Base-by-base conservation (phyloP, 2,797 vertebrate genomes). In the Denticeps clupeoides region DNA sequence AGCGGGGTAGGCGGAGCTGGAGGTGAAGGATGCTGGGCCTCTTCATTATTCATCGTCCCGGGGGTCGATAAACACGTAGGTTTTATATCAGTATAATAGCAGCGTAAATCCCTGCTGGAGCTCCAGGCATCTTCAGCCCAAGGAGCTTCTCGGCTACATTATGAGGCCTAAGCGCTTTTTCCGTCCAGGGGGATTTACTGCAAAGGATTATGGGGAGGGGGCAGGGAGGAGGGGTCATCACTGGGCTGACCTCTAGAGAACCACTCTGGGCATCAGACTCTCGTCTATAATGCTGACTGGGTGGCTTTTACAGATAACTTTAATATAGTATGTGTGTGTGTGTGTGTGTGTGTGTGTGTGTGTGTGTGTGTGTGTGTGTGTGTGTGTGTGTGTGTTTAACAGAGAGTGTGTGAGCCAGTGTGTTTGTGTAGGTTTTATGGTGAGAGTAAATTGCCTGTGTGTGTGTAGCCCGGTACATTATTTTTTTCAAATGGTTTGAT, bases 11-110 rank as follows among this genome's bases (percentile, higher is more conserved):
- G 32, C 19, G 10, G 41, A 26, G 41, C 16, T 19, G 13, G 26
- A 21, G 13, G 15, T 23, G 16, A 12, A 22, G 7, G 19, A 8
- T 24, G 35, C n/a, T n/a, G n/a, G 11, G 9, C 15, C 18, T 41
- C 10, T 68, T 56, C 53, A 65, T 62, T 80, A 73, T 88, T 69
- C 81, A 82, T 74, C 67, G 61, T 72, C 64, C 74, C 42, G 60
- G 53, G 68, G 51, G 54, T 62, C 74, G 65, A 72, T 83, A 85
- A 86, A 83, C 63, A 62, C 62, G 58, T 63, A 69, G 58, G 13
- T 69, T 73, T 69, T 87, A 83, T 70, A 87, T 87, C 85, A 82
- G 43, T 37, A 70, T 81, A 84, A 89, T 73, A 68, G 67, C 65
- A 63, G 59, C 74, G 80, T 86, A 82, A 88, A 89, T 86, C 81